Evolutionary conservation across 1,140 invertebrate species (phyloP), one percentile per base, ranked within the genome.

Genomic region (Proales similis): DNA sequence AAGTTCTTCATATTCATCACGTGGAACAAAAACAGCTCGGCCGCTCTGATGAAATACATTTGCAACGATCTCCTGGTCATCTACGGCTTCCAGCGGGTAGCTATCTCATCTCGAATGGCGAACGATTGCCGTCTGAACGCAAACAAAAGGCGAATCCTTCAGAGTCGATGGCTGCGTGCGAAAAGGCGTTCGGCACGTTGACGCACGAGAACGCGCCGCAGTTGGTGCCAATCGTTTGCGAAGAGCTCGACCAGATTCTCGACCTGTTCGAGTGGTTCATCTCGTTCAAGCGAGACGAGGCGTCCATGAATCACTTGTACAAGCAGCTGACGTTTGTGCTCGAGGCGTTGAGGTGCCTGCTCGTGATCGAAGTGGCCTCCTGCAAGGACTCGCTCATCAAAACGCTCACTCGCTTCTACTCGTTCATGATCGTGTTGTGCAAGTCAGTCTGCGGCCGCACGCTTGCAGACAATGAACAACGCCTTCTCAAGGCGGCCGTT

Each of bases 1-100:
- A 57, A 57, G 20, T 57, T 57, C 45, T 57, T 57, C 30, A 57
- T 42, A 19, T 57, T 57, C 45, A 42, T 57, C 39, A 57, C 51
- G 11, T 57, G 51, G 51, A 57, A 57, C 27, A 57, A 57, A n/a
- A 57, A 57, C 11, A 57, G 51, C 19, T 57, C 51, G 22, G 36
- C 51, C 20, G 45, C 51, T 22, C 19, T 57, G 4, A 57, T 57
- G 51, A 57, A 57, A 42, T 57, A 57, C 24, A 17, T 57, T 9
- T 57, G 51, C 30, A 36, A 57, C 29, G 51, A 57, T 42, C 45
- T 57, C 26, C 38, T 53, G 48, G 33, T 39, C 29, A 38, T 33
- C 17, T 53, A 36, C 30, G 48, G 48, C 22, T 24, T 53, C 9
- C 42, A 53, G 22, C 22, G 30, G 0, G 48, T 39, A 2, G 38